phyloP scores from a whole-genome alignment of 1,140 invertebrate species.

The Drosophila asahinai region DNA sequence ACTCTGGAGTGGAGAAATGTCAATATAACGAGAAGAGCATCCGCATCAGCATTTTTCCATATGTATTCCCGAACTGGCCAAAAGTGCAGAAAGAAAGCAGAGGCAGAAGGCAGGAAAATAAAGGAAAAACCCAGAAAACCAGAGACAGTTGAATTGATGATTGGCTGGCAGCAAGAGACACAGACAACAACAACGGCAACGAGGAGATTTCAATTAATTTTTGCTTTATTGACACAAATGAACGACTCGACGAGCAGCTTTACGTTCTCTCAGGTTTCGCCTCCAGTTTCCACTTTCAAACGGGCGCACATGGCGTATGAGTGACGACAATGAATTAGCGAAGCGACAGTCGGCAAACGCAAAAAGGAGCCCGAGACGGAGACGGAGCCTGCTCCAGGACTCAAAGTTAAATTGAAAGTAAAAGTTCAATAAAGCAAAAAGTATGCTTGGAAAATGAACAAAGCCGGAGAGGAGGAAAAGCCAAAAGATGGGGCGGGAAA shows the following conservation, averaged over 20 bases:
- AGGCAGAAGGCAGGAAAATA: slow-evolving; percentile 6
- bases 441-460: slow-evolving; percentile 51
- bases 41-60: slow-evolving; percentile 57
- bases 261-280: slow-evolving; percentile 1
- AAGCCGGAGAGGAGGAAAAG: slow-evolving; percentile 23
- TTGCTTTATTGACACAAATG: slow-evolving; percentile 72
- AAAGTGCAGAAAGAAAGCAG: slow-evolving; percentile 38
- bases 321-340: slow-evolving; percentile 71
- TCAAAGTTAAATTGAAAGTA: slow-evolving; percentile 82
- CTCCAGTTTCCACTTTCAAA: slow-evolving; percentile 5
- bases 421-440: slow-evolving; percentile 80
- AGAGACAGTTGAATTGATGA: slow-evolving; percentile 72
- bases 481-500: slow-evolving; percentile 5
- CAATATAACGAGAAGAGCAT: slow-evolving; percentile 72
- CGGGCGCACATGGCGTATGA: slow-evolving; percentile 61
- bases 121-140: slow-evolving; percentile 33
- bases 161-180: slow-evolving; percentile 53
- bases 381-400: slow-evolving; percentile 40
- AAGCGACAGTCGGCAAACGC: slow-evolving; percentile 24
- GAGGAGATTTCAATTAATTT: slow-evolving; percentile 80
- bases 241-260: slow-evolving; percentile 38
- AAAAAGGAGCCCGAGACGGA: background rate
- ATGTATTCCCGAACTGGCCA: slow-evolving; percentile 10
- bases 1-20: slow-evolving; percentile 67
- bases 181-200: slow-evolving; percentile 15